phyloP scores from a whole-genome alignment of 2,113 vertebrate species.

The Anser brachyrhynchus region DNA sequence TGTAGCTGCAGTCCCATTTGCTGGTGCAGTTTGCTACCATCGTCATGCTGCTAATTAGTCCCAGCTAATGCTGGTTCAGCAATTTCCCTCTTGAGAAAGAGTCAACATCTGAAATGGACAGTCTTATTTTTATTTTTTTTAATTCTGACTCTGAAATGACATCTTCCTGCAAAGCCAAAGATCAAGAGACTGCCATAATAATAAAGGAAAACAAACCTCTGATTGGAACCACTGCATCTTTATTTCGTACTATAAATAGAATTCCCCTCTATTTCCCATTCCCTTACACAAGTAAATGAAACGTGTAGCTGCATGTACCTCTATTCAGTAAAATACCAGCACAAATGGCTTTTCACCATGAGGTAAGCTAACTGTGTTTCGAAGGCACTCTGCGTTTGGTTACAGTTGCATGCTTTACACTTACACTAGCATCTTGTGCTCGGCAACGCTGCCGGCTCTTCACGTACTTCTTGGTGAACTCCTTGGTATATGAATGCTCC shows the following conservation, averaged over 20 bases:
- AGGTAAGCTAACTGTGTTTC: slow-evolving; percentile 13
- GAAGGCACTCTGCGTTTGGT: slow-evolving; percentile 31
- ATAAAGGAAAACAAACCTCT: background rate
- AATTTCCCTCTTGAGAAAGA: background rate
- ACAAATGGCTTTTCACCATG: background rate
- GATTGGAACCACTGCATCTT: slow-evolving; percentile 75
- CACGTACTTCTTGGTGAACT: background rate
- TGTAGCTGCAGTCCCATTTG: background rate
- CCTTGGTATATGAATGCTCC: background rate
- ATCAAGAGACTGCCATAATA: background rate
- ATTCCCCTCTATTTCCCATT: slow-evolving; percentile 72
- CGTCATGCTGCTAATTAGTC: background rate
- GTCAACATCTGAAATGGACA: background rate
- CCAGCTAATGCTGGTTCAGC: background rate
- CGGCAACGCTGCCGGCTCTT: background rate
- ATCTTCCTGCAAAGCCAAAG: background rate
- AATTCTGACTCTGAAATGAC: background rate
- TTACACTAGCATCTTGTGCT: background rate
- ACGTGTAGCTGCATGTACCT: slow-evolving; percentile 48
- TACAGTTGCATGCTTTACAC: background rate
- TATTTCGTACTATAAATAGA: slow-evolving; percentile 80
- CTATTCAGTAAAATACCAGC: slow-evolving; percentile 55
- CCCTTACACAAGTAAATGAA: slow-evolving; percentile 67
- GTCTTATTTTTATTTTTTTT: background rate
- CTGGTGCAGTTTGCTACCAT: background rate